A percentile compares a stretch with the other conserved stretches of the same genome.
phyloP scores from a whole-genome alignment of 2,888 invertebrate species.

The Nymphalis c-album region DNA sequence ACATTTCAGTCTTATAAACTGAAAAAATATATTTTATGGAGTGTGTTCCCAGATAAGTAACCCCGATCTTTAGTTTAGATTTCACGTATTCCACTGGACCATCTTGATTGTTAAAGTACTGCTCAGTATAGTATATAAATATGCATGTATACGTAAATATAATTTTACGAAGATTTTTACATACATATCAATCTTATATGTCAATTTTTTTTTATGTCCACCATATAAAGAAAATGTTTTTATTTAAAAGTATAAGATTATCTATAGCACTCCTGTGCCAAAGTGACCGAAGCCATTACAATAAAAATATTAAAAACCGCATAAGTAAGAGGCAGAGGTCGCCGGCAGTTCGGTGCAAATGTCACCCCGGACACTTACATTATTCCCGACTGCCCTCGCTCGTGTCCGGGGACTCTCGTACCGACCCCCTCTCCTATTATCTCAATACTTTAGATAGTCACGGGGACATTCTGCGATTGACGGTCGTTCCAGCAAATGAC shows the following conservation, averaged over 20 bases:
- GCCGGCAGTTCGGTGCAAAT: constrained; percentile 81
- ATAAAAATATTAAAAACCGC: constrained; percentile 84
- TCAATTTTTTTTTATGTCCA: background rate
- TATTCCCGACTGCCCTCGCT: constrained; percentile 68
- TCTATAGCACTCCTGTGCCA: constrained; percentile 35
- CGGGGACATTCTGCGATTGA: constrained; percentile 69
- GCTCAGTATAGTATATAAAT: no score
- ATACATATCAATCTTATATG: no score
- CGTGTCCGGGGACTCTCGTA: constrained; percentile 45
- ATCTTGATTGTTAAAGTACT: no score
- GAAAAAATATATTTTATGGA: no score
- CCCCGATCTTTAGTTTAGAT: no score
- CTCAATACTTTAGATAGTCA: constrained; percentile 81
- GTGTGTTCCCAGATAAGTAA: no score
- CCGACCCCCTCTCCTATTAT: constrained; percentile 74
- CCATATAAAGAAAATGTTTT: constrained; percentile 19
- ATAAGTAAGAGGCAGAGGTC: constrained; percentile 81
- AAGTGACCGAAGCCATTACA: constrained; percentile 78
- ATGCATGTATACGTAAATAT: no score
- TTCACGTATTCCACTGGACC: no score
- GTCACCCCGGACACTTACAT: constrained; percentile 80
- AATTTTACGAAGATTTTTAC: no score
- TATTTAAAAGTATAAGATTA: constrained; percentile 3
- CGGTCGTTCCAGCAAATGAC: constrained; percentile 76
- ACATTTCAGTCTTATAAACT: no score